Evolutionary conservation across 2,888 invertebrate species (phyloP), one percentile per base, ranked within the genome.

Genomic region (Pterostichus niger): DNA sequence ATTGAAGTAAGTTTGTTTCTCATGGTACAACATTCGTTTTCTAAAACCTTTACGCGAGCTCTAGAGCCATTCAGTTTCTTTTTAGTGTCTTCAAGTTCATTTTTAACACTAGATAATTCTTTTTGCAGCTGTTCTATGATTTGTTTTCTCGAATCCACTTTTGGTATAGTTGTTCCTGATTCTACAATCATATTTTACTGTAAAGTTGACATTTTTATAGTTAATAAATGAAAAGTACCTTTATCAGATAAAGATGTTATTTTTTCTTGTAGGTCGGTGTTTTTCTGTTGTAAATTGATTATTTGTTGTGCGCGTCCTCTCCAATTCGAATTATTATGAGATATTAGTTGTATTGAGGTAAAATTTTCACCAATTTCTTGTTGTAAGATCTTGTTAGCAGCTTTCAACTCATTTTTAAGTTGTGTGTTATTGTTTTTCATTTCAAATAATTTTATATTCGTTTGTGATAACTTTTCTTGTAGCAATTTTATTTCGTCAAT

Each of bases 301-400:
- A 96, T 95, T 87, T 95, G 94, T 86, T 96, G 95, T 0, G 96
- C 94, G 84, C 96, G 91, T 0, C 96, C 96, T 85, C 95, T 93
- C 96, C 96, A 96, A 10, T 92, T 93, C 59, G 92, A 91, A 75
- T 92, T 89, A 84, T 92, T 91, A 85, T 91, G 91, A 73, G 92
- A 91, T 44, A 95, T 87, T 77, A 92, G 91, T 86, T 92, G 93
- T 9, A 95, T 91, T 86, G 93, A 93, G 2, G 92, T 93, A 54
- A 94, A 93, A 85, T 91, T 92, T 82, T 96, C 95, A 0, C 96
- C 96, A 13, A 95, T 91, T 90, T 96, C 96, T 88, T 94, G 94
- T 86, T 94, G 93, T 15, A 96, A 88, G 84, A 95, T 93, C 90
- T 95, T 96, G 15, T 95, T 94, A 0, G 95, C 94, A 81, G 94